Evolutionary conservation across 30 jellyfish, hydroid and myxozoan genomes (phyloP), one percentile per base, ranked within the genome.

Genomic region (Turritopsis rubra): DNA sequence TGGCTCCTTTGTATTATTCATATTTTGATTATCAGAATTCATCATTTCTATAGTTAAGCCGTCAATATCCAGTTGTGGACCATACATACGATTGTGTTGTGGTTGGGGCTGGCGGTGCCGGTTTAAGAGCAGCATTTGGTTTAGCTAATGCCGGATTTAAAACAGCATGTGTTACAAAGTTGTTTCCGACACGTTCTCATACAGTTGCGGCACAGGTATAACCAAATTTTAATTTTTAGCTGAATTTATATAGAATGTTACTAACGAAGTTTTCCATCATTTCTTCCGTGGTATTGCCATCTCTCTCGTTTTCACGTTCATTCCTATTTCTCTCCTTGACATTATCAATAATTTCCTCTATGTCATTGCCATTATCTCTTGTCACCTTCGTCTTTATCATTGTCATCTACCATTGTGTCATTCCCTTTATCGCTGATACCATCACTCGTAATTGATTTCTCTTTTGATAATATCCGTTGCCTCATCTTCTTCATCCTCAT

Each of bases 61-160:
- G 96, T 18, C 89, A 87, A 52, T 92, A 92, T 75, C 92, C 96
- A 73, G 98, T 94, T 66, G 86, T 94, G 68, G 97, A 94, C 81
- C 99, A 94, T 80, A 82, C 89, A 65, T 89, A 94, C 72, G 99
- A 94, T 76, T 89, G 97, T 83, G 97, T 94, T 54, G 99, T 94
- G n/a, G 95, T 94, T 82, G 99, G 99, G 16, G 99, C 99, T 22
- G 99, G 99, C 0, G 99, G 99, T 70, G 99, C 99, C 25, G 99
- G 99, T 0, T 71, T 94, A 54, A 81, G 99, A 86, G 97, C 99
- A 18, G 96, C 99, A 0, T 89, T 94, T 82, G 99, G 99, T 18
- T 78, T 94, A 52, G 97, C 99, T 19, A 71, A 82, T 72, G 89
- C 93, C 16, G 99, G 99, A 7, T 94, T 94, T 81, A 94, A 94